Base-by-base conservation (phyloP, 2,797 vertebrate genomes). In the Pygocentrus nattereri region DNA sequence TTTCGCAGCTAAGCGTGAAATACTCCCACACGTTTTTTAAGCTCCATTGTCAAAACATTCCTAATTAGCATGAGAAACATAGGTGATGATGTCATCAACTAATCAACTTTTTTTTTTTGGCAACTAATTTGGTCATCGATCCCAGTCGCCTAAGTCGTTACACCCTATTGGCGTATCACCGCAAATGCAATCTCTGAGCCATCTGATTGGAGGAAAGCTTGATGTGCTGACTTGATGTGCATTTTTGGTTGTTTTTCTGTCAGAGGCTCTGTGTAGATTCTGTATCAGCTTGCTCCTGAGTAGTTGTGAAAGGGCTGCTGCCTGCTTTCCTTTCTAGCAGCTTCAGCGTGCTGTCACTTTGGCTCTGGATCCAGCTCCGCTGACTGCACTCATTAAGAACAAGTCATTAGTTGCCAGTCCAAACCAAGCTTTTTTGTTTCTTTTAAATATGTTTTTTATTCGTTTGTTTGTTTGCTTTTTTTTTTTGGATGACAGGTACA, bases 351-450 rank as follows among this genome's bases (percentile, higher is more conserved):
- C 91, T 94, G 91, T 93, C 91, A 92, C 87, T 83, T 88, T 23
- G 62, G 77, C 87, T 91, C 89, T 87, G 89, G 89, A 92, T 90
- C 91, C 88, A 87, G 4, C 76, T 70, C 88, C 87, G 83, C 83
- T 89, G 85, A 88, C 84, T 87, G 86, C 84, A 90, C 90, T 92
- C 89, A 92, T 92, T 93, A 93, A 90, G 92, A 91, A 87, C 76
- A 85, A 87, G 83, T 87, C 87, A 93, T 91, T 92, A 91, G 87
- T 91, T 86, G 85, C 82, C 78, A 79, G 84, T 90, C 89, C 85
- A 90, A 90, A 91, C 78, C 74, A 69, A 87, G 87, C 87, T 88
- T 80, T 89, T 91, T 88, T 89, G 88, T 90, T 87, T 90, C 87
- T 31, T 79, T 85, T 89, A 73, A 30, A 21, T 31, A 88, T 85